A percentile compares a stretch with the other conserved stretches of the same genome.
phyloP scores from a whole-genome alignment of 2,888 invertebrate genomes.

The Lucinisca nassula region DNA sequence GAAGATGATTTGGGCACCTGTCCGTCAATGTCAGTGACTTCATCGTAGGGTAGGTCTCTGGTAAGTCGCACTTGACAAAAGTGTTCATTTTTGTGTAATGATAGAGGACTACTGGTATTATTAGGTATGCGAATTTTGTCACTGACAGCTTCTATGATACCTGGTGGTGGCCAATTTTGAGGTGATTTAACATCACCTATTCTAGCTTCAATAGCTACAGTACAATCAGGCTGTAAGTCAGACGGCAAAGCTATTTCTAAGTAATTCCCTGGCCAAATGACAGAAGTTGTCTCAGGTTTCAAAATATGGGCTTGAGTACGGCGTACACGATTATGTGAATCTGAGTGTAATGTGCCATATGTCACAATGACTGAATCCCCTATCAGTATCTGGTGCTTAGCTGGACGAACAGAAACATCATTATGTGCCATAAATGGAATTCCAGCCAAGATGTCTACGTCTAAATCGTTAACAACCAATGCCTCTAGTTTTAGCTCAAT shows the following conservation, averaged over 20 bases:
- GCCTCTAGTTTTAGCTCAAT: not conserved
- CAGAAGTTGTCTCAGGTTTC: conserved; percentile 6
- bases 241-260: conserved; percentile 41
- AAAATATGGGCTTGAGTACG: conserved; percentile 27
- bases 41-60: not conserved
- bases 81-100: conserved; percentile 44
- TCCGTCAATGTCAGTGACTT: not conserved
- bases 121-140: conserved; percentile 57
- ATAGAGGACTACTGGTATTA: conserved; percentile 35
- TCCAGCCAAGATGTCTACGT: conserved; percentile 55
- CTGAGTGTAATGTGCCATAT: not conserved
- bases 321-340: conserved; percentile 12
- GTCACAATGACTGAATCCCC: conserved; percentile 3
- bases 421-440: conserved; percentile 63
- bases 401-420: conserved; percentile 58
- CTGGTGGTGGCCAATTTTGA: conserved; percentile 23
- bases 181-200: not conserved
- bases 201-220: conserved; percentile 42
- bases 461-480: conserved; percentile 22
- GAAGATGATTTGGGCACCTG: not conserved
- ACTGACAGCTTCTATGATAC: conserved; percentile 39
- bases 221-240: conserved; percentile 18
- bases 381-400: conserved; percentile 42
- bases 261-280: conserved; percentile 60
- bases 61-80: conserved; percentile 41